These are phyloP conservation scores for Pachypeltis micranthus DNA, from an alignment of 1,140 invertebrate genomes.

Conservation along the genomic window DNA sequence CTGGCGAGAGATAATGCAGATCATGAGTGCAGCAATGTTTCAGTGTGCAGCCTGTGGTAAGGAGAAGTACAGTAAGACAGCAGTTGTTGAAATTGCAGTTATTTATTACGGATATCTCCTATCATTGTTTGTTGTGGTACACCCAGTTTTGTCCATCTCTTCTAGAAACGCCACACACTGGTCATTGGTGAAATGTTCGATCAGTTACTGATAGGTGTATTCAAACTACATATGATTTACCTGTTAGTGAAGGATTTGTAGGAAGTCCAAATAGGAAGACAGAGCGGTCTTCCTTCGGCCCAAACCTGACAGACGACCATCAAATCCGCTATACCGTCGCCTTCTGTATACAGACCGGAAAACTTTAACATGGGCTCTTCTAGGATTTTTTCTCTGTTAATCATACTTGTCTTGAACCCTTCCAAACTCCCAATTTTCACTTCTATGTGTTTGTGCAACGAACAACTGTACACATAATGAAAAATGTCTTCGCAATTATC, in stretches of 20 bases:
- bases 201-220: conserved; percentile 69
- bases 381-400: conserved; percentile 76
- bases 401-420: conserved; percentile 63
- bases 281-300: conserved; percentile 68
- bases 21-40: no score
- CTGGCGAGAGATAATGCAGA: no score
- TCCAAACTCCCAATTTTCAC: conserved; percentile 95
- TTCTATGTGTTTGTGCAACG: conserved; percentile 70
- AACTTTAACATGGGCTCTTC: conserved; percentile 82
- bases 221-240: conserved; percentile 43
- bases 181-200: no score
- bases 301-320: conserved; percentile 80
- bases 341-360: conserved; percentile 66
- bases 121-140: no score
- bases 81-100: no score
- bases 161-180: no score
- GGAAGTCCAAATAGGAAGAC: conserved; percentile 77
- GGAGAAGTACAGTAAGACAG: no score
- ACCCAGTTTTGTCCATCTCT: no score
- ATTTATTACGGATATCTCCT: no score
- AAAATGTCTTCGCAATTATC: conserved; percentile 60
- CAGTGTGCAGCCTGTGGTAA: no score
- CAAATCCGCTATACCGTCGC: conserved; percentile 65
- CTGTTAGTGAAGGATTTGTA: conserved; percentile 86
- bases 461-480: conserved; percentile 82